Conservation (phyloP, 2,888 invertebrate genomes). For the Pandemis heparana region DNA sequence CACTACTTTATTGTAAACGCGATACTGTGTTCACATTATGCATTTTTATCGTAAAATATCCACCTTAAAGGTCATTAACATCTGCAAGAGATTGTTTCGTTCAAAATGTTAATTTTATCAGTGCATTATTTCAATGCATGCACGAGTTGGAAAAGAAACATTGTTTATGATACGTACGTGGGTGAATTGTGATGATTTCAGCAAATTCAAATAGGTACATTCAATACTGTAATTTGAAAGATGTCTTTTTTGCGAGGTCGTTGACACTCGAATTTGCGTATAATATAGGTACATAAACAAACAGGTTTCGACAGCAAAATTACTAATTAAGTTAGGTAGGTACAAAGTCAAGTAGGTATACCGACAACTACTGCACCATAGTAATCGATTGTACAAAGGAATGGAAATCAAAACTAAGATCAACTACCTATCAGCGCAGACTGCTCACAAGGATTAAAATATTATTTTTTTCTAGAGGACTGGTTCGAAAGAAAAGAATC, state of each 20-base stretch:
- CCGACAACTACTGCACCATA: too few species aligned
- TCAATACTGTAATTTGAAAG: background rate
- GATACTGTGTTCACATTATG: conserved; percentile 4
- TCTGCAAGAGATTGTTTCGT: background rate
- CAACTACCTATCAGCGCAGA: background rate
- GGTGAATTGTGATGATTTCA: background rate
- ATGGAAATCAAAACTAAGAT: background rate
- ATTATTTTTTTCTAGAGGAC: background rate
- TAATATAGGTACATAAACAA: background rate
- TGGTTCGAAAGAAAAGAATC: too few species aligned
- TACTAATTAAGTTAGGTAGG: background rate
- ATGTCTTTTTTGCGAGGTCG: background rate
- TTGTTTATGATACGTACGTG: background rate
- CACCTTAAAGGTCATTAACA: background rate
- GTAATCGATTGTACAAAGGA: too few species aligned
- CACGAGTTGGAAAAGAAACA: background rate
- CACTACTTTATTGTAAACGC: background rate
- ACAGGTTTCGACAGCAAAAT: background rate
- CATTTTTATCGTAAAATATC: conserved; percentile 14
- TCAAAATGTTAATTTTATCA: background rate
- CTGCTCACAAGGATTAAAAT: background rate
- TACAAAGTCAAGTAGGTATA: too few species aligned
- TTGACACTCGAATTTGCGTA: background rate
- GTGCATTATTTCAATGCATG: background rate
- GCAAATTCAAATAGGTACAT: background rate